These are phyloP conservation scores for Amphiprion clarkii DNA, from an alignment of 2,797 vertebrate genomes.

Conservation along the genomic window DNA sequence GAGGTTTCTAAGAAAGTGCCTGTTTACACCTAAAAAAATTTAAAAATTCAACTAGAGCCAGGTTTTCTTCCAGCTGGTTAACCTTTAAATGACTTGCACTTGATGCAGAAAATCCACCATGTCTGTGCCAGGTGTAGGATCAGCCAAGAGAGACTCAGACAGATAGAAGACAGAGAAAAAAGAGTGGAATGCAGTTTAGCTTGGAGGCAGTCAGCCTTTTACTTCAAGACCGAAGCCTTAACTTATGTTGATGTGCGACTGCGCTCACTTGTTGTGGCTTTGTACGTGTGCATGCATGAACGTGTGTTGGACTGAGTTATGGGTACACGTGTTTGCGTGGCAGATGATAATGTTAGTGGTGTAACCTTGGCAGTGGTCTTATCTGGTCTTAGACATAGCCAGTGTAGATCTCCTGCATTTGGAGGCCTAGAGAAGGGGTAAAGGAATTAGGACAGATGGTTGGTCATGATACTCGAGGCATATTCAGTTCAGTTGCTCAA, in stretches of 20 bases:
- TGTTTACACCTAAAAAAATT: constrained; percentile 5
- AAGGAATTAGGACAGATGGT: background rate
- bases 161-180: background rate
- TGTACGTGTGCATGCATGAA: constrained; percentile 17
- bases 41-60: constrained; percentile 1
- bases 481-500: background rate
- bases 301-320: constrained; percentile 40
- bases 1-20: background rate
- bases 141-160: background rate
- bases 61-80: constrained; percentile 15
- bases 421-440: constrained; percentile 13
- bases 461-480: background rate
- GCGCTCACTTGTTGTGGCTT: constrained; percentile 24
- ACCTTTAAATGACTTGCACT: constrained; percentile 18
- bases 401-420: constrained; percentile 15
- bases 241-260: constrained; percentile 16
- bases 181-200: constrained; percentile 54
- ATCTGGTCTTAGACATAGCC: constrained; percentile 58
- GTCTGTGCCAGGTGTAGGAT: constrained; percentile 8
- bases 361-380: constrained; percentile 51
- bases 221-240: constrained; percentile 29
- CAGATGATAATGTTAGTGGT: constrained; percentile 53
- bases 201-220: constrained; percentile 37
- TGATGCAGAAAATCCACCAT: constrained; percentile 14
- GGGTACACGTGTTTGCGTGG: constrained; percentile 13